Conservation (phyloP, 2,797 vertebrate species). For the Enteromius fasciolatus region DNA sequence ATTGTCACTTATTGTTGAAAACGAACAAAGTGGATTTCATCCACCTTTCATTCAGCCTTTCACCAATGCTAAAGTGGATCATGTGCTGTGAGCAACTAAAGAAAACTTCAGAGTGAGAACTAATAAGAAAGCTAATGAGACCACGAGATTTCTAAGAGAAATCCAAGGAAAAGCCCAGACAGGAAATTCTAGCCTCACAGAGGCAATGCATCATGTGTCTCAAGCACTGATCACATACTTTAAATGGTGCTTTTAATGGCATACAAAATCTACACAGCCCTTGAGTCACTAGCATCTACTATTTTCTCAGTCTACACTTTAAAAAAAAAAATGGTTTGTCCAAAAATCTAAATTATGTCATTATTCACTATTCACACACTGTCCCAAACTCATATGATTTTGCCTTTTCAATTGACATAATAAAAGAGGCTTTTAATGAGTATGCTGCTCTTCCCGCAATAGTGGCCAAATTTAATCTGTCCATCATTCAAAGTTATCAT, state of each 20-base stretch:
- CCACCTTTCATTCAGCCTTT: slow-evolving; percentile 32
- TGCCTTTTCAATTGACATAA: neutral
- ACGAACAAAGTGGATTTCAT: neutral
- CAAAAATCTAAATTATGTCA: neutral
- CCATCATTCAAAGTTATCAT: neutral
- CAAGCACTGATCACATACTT: slow-evolving; percentile 43
- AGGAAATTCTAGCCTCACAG: slow-evolving; percentile 31
- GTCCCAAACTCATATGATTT: neutral
- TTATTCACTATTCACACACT: neutral
- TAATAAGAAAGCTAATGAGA: slow-evolving; percentile 43
- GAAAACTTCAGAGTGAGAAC: slow-evolving; percentile 27
- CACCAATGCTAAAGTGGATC: slow-evolving; percentile 22
- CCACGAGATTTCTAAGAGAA: slow-evolving; percentile 37
- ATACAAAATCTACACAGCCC: slow-evolving; percentile 37
- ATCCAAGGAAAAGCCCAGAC: slow-evolving; percentile 23
- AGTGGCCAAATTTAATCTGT: neutral
- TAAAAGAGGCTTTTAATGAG: neutral
- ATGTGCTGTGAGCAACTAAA: slow-evolving; percentile 15
- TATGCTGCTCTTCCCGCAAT: neutral
- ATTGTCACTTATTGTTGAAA: neutral
- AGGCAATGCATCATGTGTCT: slow-evolving; percentile 43
- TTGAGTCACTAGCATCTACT: slow-evolving; percentile 44
- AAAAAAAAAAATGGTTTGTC: neutral
- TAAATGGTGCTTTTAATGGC: slow-evolving; percentile 44
- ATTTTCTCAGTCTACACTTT: slow-evolving; percentile 33